A percentile compares a stretch with the other conserved stretches of the same genome.
phyloP scores from a whole-genome alignment of 1,140 invertebrate species.

The Dryas iulia region DNA sequence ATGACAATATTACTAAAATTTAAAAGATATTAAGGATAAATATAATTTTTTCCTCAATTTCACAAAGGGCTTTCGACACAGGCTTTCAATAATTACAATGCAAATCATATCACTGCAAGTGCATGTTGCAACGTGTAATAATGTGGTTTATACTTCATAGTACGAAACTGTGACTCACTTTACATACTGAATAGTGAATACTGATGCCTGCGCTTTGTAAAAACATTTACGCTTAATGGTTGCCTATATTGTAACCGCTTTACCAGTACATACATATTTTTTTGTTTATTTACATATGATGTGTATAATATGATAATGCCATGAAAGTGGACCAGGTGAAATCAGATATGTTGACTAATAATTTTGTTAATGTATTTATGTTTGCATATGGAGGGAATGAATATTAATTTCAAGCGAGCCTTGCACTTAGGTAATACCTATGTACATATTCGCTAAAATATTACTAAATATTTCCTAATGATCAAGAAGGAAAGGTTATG shows the following conservation, averaged over 20 bases:
- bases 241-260: constrained; percentile 21
- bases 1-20: not conserved
- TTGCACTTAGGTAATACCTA: not conserved
- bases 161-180: constrained; percentile 25
- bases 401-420: not conserved
- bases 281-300: constrained; percentile 14
- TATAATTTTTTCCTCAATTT: not conserved
- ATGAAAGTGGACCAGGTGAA: not conserved
- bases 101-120: constrained; percentile 2
- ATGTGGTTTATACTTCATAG: constrained; percentile 14
- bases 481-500: too few relatives aligned
- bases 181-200: too few relatives aligned
- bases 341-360: not conserved
- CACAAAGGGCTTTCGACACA: not conserved
- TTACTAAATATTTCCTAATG: too few relatives aligned
- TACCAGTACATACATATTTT: constrained; percentile 2
- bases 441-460: too few relatives aligned
- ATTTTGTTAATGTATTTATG: not conserved
- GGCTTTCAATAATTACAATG: not conserved
- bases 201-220: constrained; percentile 10
- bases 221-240: constrained; percentile 19
- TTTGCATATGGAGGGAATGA: too few relatives aligned
- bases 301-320: not conserved
- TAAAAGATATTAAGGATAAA: not conserved
- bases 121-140: constrained; percentile 15